Base-by-base conservation (phyloP, 1,140 invertebrate genomes). In the Drosophila nikananu region DNA sequence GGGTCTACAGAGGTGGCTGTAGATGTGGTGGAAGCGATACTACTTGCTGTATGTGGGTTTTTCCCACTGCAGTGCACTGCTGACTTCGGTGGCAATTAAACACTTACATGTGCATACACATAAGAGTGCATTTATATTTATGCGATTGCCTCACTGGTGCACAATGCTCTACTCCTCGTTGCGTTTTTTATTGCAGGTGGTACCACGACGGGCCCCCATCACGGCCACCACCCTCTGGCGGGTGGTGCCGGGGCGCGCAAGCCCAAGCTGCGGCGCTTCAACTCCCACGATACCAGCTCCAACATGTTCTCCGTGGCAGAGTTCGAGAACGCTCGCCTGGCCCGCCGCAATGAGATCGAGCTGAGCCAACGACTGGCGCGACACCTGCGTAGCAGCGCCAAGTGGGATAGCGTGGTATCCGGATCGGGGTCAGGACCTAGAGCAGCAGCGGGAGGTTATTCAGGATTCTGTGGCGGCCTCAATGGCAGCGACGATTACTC, bases 281-380 rank as follows among this genome's bases (percentile, higher is more conserved):
- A 93, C 79, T 93, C 92, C 57, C 92, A 93, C 79, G 92, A 93
- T 60, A 93, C 91, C 25, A 92, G 91, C 76, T 89, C 91, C 21
- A 93, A 93, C 65, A 93, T 93, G 92, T 93, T 93, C 77, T 93
- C 92, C 30, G 92, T 93, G 55, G 91, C 92, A 6, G 92, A 93
- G 55, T 93, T 93, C 58, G 92, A 93, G 62, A 92, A 93, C 64
- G 92, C 92, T 21, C 84, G 92, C 32, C 67, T 93, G 54, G 92
- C 91, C 44, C 87, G 92, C n/a, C 92, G 92, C 62, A 93, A 93
- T 55, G 92, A 93, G 83, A 91, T 93, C 57, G 92, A 93, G 83
- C 41, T 93, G 68, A 91, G 86, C 76, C 87, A 92, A 58, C 77
- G 92, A 5, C 39, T 91, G 55, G 86, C 81, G 9, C 84, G 82